A percentile compares a stretch with the other conserved stretches of the same genome.
phyloP scores from a whole-genome alignment of 1,140 invertebrate species.

The Euura saliciscinereae region DNA sequence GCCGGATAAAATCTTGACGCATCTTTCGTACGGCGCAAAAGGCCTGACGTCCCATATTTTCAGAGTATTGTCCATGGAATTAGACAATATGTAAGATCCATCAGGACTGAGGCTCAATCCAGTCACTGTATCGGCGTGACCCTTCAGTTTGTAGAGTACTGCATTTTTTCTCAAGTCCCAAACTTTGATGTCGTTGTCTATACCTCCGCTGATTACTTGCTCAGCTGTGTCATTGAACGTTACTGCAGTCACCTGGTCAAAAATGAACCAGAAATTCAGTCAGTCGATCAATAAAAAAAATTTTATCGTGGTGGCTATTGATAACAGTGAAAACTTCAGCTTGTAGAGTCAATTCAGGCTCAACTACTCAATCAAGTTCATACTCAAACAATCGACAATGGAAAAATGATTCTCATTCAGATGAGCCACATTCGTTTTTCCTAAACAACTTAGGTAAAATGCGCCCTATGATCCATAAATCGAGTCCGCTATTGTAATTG shows the following conservation, averaged over 20 bases:
- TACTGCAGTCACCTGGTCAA: constrained; percentile 80
- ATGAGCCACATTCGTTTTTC: too few species aligned
- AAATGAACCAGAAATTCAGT: background rate
- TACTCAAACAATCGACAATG: too few species aligned
- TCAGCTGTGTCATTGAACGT: constrained; percentile 96
- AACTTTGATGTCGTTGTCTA: constrained; percentile 98
- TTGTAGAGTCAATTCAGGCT: too few species aligned
- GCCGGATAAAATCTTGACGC: constrained; percentile 90
- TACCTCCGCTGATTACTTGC: constrained; percentile 87
- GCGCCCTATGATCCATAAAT: too few species aligned
- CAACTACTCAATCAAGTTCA: too few species aligned
- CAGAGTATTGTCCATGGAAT: constrained; percentile 95
- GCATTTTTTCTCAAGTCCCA: constrained; percentile 96
- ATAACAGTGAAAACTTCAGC: too few species aligned
- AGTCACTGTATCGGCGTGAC: constrained; percentile 94
- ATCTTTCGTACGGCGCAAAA: constrained; percentile 87
- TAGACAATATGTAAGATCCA: constrained; percentile 93
- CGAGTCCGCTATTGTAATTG: too few species aligned
- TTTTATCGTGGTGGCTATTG: too few species aligned
- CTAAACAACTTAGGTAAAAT: too few species aligned
- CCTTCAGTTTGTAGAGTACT: constrained; percentile 82
- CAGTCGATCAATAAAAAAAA: too few species aligned
- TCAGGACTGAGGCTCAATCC: constrained; percentile 91
- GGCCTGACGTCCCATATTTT: constrained; percentile 83
- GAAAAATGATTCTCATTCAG: too few species aligned